These are phyloP conservation scores for Cynopterus brachyotis DNA, from an alignment of 2,113 vertebrate genomes.

Conservation along the genomic window DNA sequence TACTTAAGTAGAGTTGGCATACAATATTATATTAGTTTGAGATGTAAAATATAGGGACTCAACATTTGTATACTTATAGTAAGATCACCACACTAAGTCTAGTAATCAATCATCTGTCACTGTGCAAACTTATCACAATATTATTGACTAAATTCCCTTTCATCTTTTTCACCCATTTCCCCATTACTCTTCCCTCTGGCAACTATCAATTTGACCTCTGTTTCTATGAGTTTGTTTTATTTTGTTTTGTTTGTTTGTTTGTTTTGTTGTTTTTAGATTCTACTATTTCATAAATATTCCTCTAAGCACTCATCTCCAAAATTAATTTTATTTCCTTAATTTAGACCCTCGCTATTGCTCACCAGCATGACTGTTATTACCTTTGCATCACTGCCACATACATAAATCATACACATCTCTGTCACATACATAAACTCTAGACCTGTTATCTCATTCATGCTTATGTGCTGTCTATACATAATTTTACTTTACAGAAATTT, in stretches of 20 bases:
- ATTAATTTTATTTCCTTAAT: neutral
- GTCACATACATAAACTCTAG: neutral
- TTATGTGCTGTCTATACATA: neutral
- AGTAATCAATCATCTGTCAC: neutral
- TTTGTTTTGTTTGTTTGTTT: neutral
- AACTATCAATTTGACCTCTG: neutral
- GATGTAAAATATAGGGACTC: neutral
- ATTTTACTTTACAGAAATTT: no score
- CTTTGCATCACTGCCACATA: neutral
- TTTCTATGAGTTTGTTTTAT: neutral
- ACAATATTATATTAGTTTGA: neutral
- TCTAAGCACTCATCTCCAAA: neutral
- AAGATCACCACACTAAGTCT: neutral
- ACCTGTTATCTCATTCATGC: neutral
- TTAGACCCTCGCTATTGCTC: neutral
- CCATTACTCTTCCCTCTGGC: neutral
- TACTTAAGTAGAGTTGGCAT: neutral
- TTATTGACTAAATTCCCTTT: neutral
- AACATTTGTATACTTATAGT: neutral
- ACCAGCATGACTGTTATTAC: neutral
- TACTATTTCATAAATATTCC: neutral
- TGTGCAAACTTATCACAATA: neutral
- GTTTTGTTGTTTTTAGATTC: neutral
- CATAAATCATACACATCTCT: neutral
- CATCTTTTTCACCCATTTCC: neutral